phyloP scores from a whole-genome alignment of 1,140 invertebrate species.

The Episyrphus balteatus region DNA sequence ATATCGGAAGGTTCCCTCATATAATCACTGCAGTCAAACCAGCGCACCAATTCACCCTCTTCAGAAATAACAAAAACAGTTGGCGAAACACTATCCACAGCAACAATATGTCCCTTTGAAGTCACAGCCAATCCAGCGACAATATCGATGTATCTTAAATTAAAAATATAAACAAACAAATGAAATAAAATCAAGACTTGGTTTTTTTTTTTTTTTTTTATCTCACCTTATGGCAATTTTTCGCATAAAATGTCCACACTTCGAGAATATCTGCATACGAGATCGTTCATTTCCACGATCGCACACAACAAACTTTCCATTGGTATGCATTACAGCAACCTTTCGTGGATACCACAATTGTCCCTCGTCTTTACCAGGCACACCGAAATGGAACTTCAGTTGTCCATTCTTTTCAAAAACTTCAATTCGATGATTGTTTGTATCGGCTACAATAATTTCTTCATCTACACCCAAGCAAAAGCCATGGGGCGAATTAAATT shows the following conservation, averaged over 20 bases:
- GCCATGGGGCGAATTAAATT: conserved; percentile 94
- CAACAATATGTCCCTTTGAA: conserved; percentile 81
- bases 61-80: conserved; percentile 92
- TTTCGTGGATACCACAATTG: conserved; percentile 95
- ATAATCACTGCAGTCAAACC: conserved; percentile 95
- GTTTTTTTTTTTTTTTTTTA: neutral
- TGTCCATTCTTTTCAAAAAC: conserved; percentile 84
- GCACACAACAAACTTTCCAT: conserved; percentile 88
- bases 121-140: conserved; percentile 92
- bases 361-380: conserved; percentile 85
- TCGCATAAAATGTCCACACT: conserved; percentile 77
- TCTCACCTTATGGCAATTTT: conserved; percentile 69
- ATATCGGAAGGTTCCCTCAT: conserved; percentile 97
- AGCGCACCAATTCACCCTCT: conserved; percentile 76
- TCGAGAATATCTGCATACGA: conserved; percentile 91
- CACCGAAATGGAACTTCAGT: conserved; percentile 82
- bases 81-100: conserved; percentile 93
- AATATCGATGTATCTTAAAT: conserved; percentile 81
- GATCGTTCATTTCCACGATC: conserved; percentile 92
- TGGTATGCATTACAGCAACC: conserved; percentile 80
- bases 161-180: neutral
- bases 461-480: conserved; percentile 91
- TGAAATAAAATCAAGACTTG: neutral
- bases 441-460: conserved; percentile 91
- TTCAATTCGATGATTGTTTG: conserved; percentile 91